These are phyloP conservation scores for Gephyroberyx darwinii DNA, from an alignment of 2,797 vertebrate species.

Conservation along the genomic window DNA sequence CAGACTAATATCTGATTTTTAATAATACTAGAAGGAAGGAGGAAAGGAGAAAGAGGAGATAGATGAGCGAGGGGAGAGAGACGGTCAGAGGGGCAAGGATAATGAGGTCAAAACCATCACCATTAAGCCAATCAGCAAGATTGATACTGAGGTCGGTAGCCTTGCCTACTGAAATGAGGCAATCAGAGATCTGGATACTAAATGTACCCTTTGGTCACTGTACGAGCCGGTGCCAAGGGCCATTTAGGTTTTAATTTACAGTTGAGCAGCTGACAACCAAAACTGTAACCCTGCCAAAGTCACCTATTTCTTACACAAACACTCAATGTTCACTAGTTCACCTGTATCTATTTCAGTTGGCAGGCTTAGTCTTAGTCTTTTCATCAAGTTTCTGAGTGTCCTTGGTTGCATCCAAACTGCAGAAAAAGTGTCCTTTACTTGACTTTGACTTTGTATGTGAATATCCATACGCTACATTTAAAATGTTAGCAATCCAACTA, in stretches of 20 bases:
- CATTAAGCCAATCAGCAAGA: slow-evolving; percentile 86
- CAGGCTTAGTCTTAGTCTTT: not conserved
- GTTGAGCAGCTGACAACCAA: slow-evolving; percentile 31
- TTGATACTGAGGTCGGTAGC: slow-evolving; percentile 69
- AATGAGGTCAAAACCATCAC: slow-evolving; percentile 81
- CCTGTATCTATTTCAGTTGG: not conserved
- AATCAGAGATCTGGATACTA: slow-evolving; percentile 67
- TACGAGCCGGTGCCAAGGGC: slow-evolving; percentile 41
- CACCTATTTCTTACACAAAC: slow-evolving; percentile 3
- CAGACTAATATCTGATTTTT: slow-evolving; percentile 33
- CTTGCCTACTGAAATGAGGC: slow-evolving; percentile 68
- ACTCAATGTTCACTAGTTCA: slow-evolving; percentile 17
- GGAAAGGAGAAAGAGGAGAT: slow-evolving; percentile 71
- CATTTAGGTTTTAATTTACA: slow-evolving; percentile 64
- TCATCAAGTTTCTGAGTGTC: no score
- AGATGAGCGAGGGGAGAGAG: slow-evolving; percentile 65
- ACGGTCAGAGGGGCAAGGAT: slow-evolving; percentile 72
- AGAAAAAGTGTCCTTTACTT: no score
- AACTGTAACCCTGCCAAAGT: slow-evolving; percentile 28
- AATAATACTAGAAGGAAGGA: slow-evolving; percentile 23
- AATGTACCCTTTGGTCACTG: slow-evolving; percentile 54
- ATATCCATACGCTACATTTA: no score
- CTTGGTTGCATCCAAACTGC: no score
- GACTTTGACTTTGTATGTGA: no score
- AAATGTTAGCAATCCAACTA: no score